Percentiles rank a stretch among this genome's conserved stretches.
These are phyloP conservation scores for Galbula dea DNA, from an alignment of 2,113 vertebrate genomes.

Conservation along the genomic window DNA sequence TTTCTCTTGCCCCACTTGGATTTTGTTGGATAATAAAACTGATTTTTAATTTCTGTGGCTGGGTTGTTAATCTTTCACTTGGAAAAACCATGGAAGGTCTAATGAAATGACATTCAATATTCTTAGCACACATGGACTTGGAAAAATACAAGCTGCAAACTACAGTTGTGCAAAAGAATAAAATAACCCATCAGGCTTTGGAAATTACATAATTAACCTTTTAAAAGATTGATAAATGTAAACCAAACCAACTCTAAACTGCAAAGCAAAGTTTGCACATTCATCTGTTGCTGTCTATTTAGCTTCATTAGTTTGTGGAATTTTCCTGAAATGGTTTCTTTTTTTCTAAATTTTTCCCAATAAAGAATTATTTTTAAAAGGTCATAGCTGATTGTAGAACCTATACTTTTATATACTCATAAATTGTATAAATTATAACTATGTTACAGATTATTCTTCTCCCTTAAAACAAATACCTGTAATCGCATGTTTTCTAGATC, in stretches of 20 bases:
- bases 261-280: neutral
- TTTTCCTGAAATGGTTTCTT: neutral
- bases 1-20: neutral
- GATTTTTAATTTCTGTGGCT: neutral
- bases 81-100: neutral
- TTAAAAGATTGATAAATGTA: neutral
- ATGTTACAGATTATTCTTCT: neutral
- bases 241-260: neutral
- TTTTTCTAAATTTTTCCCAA: neutral
- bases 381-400: neutral
- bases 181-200: neutral
- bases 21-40: neutral
- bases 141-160: neutral
- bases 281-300: neutral
- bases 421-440: neutral
- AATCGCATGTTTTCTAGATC: neutral
- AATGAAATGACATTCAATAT: neutral
- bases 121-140: neutral
- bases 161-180: neutral
- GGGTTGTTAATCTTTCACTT: neutral
- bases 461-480: neutral
- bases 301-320: neutral
- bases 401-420: neutral
- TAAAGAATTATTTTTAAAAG: neutral
- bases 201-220: neutral